Evolutionary conservation across 2,797 vertebrate genomes (phyloP).

Genomic region (Martes flavigula): DNA sequence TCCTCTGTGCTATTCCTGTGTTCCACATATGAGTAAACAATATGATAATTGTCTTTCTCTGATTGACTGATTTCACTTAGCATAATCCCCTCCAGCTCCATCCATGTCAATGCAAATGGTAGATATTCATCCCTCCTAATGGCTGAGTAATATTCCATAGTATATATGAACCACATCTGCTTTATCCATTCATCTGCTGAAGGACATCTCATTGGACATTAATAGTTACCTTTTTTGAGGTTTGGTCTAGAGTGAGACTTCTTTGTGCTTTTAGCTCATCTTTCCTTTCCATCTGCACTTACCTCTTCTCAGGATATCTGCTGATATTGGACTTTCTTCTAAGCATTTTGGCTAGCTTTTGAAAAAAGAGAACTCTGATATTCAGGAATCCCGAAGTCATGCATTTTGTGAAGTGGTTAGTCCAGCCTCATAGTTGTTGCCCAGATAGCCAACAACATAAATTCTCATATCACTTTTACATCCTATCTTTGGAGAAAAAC

Average conservation of each 20-base stretch:
- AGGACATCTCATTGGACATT: background rate
- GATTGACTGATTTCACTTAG: no score
- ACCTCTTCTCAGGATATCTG: constrained; percentile 76
- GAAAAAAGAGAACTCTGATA: constrained; percentile 75
- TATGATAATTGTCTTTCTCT: no score
- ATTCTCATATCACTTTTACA: background rate
- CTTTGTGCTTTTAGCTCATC: constrained; percentile 72
- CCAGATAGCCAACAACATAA: constrained; percentile 65
- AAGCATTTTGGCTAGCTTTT: constrained; percentile 71
- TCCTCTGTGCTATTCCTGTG: no score
- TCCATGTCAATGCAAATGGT: no score
- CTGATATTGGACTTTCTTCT: constrained; percentile 79
- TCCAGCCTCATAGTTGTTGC: constrained; percentile 57
- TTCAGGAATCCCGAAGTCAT: constrained; percentile 66
- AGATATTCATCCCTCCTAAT: no score
- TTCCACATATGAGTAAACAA: no score
- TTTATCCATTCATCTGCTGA: background rate
- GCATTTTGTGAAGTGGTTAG: constrained; percentile 70
- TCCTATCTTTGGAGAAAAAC: background rate
- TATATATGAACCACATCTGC: background rate
- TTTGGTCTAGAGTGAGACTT: constrained; percentile 54
- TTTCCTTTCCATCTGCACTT: constrained; percentile 79
- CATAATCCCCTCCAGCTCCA: no score
- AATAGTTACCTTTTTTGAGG: constrained; percentile 66
- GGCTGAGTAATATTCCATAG: no score